Conservation (phyloP, 2,797 vertebrate genomes). For the Artibeus jamaicensis region DNA sequence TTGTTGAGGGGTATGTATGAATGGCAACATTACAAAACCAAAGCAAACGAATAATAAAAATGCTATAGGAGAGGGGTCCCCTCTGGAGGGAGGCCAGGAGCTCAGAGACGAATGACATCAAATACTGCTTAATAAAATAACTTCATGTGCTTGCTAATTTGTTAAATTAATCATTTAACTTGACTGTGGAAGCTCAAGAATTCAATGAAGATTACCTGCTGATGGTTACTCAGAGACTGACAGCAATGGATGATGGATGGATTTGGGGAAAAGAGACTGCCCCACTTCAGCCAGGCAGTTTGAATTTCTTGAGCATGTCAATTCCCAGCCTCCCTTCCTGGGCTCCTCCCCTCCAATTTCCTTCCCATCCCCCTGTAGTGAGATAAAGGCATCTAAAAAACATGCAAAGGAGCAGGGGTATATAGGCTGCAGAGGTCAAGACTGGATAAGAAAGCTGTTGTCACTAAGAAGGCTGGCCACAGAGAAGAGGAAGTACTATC, state of each 20-base stretch:
- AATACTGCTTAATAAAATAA: neutral
- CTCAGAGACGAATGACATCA: fast-evolving
- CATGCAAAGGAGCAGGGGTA: neutral
- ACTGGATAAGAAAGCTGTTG: neutral
- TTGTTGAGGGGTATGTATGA: neutral
- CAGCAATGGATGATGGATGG: neutral
- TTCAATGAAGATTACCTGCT: neutral
- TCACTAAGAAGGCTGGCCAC: neutral
- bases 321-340: neutral
- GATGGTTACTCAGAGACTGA: neutral
- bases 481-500: neutral
- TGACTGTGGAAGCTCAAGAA: neutral
- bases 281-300: neutral
- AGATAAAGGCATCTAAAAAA: neutral
- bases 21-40: neutral
- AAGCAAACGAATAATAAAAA: neutral
- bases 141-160: neutral
- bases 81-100: neutral
- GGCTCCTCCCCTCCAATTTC: fast-evolving
- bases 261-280: fast-evolving
- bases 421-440: neutral
- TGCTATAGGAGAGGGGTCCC: neutral
- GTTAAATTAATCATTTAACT: neutral
- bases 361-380: neutral
- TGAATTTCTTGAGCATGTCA: neutral